A percentile compares a stretch with the other conserved stretches of the same genome.
phyloP scores from a whole-genome alignment of 1,140 invertebrate genomes.

The Drosophila triauraria region DNA sequence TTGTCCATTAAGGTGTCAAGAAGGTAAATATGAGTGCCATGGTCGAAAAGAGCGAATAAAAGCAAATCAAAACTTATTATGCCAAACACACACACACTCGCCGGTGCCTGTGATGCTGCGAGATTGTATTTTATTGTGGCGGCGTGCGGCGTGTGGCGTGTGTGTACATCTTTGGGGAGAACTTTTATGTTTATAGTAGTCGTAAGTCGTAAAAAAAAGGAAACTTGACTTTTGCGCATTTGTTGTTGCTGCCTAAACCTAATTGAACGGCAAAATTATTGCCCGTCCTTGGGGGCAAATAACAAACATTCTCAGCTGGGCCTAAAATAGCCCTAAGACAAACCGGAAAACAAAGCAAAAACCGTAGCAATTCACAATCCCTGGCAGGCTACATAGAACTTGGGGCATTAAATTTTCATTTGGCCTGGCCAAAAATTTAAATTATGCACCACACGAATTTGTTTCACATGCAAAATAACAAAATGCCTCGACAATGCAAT shows the following conservation, averaged over 20 bases:
- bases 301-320: constrained; percentile 44
- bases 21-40: constrained; percentile 56
- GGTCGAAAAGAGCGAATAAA: constrained; percentile 59
- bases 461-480: constrained; percentile 48
- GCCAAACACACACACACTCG: constrained; percentile 54
- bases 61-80: constrained; percentile 83
- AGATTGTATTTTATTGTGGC: constrained; percentile 54
- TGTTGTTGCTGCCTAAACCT: constrained; percentile 74
- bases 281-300: constrained; percentile 56
- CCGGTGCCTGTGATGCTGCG: constrained; percentile 5
- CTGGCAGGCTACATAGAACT: background rate
- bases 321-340: constrained; percentile 31
- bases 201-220: constrained; percentile 65
- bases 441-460: constrained; percentile 50
- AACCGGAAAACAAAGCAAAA: background rate
- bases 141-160: constrained; percentile 17
- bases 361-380: constrained; percentile 17
- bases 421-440: constrained; percentile 56
- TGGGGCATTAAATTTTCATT: constrained; percentile 48
- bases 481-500: constrained; percentile 62
- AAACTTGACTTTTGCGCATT: constrained; percentile 68
- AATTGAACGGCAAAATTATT: constrained; percentile 82
- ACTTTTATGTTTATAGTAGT: constrained; percentile 78
- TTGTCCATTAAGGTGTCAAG: constrained; percentile 79
- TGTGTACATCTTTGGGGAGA: constrained; percentile 53